Conservation (phyloP, 2,888 invertebrate species). For the Noctua janthe region DNA sequence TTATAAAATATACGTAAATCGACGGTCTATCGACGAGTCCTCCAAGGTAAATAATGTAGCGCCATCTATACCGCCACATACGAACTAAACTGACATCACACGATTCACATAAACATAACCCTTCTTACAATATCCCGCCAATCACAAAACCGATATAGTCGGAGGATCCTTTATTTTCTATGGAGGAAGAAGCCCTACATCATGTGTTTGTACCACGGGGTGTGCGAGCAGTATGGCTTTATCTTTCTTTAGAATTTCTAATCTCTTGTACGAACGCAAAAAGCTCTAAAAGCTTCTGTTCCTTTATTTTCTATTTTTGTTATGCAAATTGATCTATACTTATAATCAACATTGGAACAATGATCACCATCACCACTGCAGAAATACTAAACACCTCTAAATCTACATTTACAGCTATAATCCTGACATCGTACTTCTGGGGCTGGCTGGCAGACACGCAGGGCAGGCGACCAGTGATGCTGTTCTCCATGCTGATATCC, state of each 20-base stretch:
- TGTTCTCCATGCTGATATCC: slow-evolving; percentile 88
- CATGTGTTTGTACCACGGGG: too few species aligned
- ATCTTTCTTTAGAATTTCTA: not conserved
- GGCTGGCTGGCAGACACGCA: slow-evolving; percentile 94
- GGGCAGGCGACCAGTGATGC: slow-evolving; percentile 92
- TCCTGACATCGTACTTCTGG: slow-evolving; percentile 94
- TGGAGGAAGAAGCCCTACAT: too few species aligned
- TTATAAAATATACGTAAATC: not conserved
- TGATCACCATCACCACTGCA: not conserved
- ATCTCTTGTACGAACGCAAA: not conserved
- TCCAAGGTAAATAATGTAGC: not conserved
- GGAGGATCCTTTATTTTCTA: too few species aligned
- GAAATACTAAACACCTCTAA: not conserved
- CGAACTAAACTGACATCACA: too few species aligned
- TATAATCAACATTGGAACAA: not conserved
- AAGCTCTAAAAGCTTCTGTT: not conserved
- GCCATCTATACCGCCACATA: not conserved
- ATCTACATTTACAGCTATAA: slow-evolving; percentile 88
- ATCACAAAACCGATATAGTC: too few species aligned
- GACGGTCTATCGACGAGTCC: not conserved
- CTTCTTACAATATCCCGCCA: too few species aligned
- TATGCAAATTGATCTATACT: not conserved
- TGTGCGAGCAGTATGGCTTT: too few species aligned
- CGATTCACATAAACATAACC: too few species aligned
- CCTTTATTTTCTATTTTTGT: not conserved